Evolutionary conservation across 2,797 vertebrate genomes (phyloP).

Genomic region (Scarus forsteni): DNA sequence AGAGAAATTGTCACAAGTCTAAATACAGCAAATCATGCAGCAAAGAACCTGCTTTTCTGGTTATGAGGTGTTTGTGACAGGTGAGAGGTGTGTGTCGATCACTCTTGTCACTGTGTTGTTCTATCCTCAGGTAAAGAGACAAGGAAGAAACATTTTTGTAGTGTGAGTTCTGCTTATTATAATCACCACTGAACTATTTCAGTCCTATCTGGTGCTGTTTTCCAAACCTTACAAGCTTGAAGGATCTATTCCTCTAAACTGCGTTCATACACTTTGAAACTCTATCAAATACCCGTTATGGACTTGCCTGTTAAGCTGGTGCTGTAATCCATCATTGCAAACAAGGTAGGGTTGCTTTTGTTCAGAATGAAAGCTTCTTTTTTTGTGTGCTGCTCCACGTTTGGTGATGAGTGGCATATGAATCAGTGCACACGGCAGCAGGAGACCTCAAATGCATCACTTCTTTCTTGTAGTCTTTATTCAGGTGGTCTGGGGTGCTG

Average conservation of each 20-base stretch:
- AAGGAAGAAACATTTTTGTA: slow-evolving; percentile 29
- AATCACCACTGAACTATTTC: slow-evolving; percentile 31
- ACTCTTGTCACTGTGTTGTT: slow-evolving; percentile 23
- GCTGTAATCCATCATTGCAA: slow-evolving; percentile 66
- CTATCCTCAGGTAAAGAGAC: slow-evolving; percentile 26
- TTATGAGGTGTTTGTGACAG: slow-evolving; percentile 46
- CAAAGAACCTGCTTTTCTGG: slow-evolving; percentile 35
- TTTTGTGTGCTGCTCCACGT: slow-evolving; percentile 11
- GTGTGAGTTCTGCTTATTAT: slow-evolving; percentile 32
- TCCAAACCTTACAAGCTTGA: slow-evolving; percentile 28
- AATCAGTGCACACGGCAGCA: slow-evolving; percentile 44
- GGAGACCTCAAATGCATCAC: slow-evolving; percentile 52
- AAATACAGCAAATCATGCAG: slow-evolving; percentile 61
- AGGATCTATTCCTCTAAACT: slow-evolving; percentile 35
- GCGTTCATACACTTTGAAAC: slow-evolving; percentile 54
- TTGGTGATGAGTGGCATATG: slow-evolving; percentile 51
- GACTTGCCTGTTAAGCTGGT: slow-evolving; percentile 47
- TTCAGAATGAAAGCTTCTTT: slow-evolving; percentile 37
- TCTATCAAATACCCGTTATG: slow-evolving; percentile 65
- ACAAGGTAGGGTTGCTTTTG: slow-evolving; percentile 55
- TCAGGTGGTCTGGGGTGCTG: slow-evolving; percentile 17
- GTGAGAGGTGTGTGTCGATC: slow-evolving; percentile 50
- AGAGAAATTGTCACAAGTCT: slow-evolving; percentile 51
- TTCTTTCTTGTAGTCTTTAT: slow-evolving; percentile 19
- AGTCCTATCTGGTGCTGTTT: slow-evolving; percentile 17